A percentile compares a stretch with the other conserved stretches of the same genome.
Conservation (phyloP, 2,888 invertebrate species). For the Sphaerophoria taeniata region DNA sequence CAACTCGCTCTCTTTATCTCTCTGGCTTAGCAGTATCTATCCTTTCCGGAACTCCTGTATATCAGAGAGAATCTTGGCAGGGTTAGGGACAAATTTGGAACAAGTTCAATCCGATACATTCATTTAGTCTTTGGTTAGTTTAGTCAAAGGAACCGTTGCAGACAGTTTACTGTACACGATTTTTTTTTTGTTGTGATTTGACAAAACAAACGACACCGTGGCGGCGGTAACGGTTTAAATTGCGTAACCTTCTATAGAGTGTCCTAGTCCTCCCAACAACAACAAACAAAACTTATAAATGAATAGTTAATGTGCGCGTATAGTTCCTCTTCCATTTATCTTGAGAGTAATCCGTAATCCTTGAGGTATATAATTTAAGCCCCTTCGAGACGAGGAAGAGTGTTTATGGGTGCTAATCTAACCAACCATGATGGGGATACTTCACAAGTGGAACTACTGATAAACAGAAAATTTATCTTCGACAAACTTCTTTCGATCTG, state of each 20-base stretch:
- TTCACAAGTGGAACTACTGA: constrained; percentile 31
- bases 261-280: constrained; percentile 65
- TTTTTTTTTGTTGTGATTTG: not conserved
- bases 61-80: constrained; percentile 44
- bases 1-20: constrained; percentile 44
- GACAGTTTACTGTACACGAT: constrained; percentile 51
- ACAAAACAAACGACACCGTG: not conserved
- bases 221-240: constrained; percentile 38
- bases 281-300: constrained; percentile 19
- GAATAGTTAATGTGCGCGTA: constrained; percentile 50
- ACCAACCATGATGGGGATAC: constrained; percentile 27
- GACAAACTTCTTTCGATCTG: constrained; percentile 33
- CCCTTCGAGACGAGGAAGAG: constrained; percentile 34
- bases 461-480: constrained; percentile 28
- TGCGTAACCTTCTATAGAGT: constrained; percentile 67
- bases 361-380: not conserved
- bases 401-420: constrained; percentile 49
- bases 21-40: not conserved
- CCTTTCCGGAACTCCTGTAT: not conserved
- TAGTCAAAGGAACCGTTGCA: constrained; percentile 66
- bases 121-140: constrained; percentile 58
- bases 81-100: constrained; percentile 47
- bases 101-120: constrained; percentile 54
- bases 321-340: constrained; percentile 3
- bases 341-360: not conserved